These are phyloP conservation scores for Percopsis transmontana DNA, from an alignment of 2,113 vertebrate species.

Conservation along the genomic window DNA sequence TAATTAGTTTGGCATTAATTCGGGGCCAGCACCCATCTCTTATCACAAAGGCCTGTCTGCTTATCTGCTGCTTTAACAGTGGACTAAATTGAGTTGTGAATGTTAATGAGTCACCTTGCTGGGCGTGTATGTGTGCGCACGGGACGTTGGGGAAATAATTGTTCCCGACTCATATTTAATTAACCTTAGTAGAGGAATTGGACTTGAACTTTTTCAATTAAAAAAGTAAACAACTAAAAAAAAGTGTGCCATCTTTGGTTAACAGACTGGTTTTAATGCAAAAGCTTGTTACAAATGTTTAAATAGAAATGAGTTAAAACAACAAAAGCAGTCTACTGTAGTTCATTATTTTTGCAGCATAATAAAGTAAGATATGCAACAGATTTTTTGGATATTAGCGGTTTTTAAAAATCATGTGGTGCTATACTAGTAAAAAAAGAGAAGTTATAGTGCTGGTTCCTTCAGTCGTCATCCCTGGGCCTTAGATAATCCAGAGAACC, in stretches of 20 bases:
- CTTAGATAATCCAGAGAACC: conserved; percentile 24
- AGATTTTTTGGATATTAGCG: conserved; percentile 45
- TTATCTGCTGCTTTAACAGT: conserved; percentile 68
- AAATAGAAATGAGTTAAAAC: conserved; percentile 54
- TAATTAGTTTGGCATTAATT: conserved; percentile 77
- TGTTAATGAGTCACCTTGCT: conserved; percentile 69
- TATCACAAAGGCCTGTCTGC: conserved; percentile 67
- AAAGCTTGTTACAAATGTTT: conserved; percentile 65
- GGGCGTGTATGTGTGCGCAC: conserved; percentile 20
- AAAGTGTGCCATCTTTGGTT: conserved; percentile 14
- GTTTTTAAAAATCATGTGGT: conserved; percentile 28
- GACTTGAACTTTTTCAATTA: conserved; percentile 14
- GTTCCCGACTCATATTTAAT: conserved; percentile 71
- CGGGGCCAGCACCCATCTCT: conserved; percentile 64
- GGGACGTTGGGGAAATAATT: conserved; percentile 58
- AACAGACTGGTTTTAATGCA: conserved; percentile 69
- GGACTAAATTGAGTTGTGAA: conserved; percentile 64
- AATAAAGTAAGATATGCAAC: conserved; percentile 37
- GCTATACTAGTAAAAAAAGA: conserved; percentile 36
- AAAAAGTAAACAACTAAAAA: not conserved
- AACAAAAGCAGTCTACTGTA: conserved; percentile 36
- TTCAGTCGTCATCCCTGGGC: conserved; percentile 49
- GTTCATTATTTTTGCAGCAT: conserved; percentile 44
- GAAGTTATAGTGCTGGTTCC: conserved; percentile 56
- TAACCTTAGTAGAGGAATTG: conserved; percentile 67